Base-by-base conservation (phyloP, 2,113 vertebrate genomes). In the Mixornis gularis region DNA sequence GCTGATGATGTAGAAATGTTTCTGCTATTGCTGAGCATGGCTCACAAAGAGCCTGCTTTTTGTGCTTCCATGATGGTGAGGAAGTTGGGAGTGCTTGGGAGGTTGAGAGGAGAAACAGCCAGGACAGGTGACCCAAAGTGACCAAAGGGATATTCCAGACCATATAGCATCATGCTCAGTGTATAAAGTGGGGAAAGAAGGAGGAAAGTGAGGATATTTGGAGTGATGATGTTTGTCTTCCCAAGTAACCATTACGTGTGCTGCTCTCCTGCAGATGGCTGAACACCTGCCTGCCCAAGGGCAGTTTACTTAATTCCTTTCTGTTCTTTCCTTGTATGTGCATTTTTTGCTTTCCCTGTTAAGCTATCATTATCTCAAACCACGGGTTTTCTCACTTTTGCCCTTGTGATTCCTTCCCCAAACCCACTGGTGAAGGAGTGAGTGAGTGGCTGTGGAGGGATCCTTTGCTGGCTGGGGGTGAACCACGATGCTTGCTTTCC, bases 401-500 rank as follows among this genome's bases (percentile, higher is more conserved):
- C 11, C 20, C 4, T 48, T 40, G 13, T 46, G 16, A 53, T 53
- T 74, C 13, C 53, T 38, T 60, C 20, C 17, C 9, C 3, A 29
- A 30, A 60, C 21, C 17, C 34, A 46, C 13, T 26, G 17, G 5
- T 22, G 29, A 58, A 7, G 13, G 12, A 62, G 36, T 7, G 36
- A 58, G 14, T 5, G 4, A 38, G 19, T 27, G 13, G 13, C 24
- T 25, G 5, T 0, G 0, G 13, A 32, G 16, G 11, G n/a, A 12
- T 52, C 52, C n/a, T 13, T 26, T 68, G 3, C 34, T 81, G 13
- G 1, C 6, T 60, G 19, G 4, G 8, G 7, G 34, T 59, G 59
- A 58, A 66, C 29, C 38, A 73, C 1, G 1, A 43, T 0, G 2
- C 7, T 72, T 29, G 3, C 1, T 32, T 70, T 78, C 19, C 24